Conservation (phyloP, 2,888 invertebrate genomes). For the Toxonevra muliebris region DNA sequence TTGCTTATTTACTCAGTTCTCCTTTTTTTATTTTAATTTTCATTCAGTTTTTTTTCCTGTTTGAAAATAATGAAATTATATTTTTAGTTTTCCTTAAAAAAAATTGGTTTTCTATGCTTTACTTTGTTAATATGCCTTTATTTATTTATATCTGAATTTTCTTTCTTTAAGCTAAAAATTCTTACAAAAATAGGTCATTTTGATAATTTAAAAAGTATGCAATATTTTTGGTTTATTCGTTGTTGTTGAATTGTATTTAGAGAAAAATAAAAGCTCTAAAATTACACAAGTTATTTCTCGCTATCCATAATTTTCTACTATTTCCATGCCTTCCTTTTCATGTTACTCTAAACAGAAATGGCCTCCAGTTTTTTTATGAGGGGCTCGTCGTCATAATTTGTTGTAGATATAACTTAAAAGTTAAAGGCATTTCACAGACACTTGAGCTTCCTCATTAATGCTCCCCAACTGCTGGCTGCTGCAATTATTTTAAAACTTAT, state of each 20-base stretch:
- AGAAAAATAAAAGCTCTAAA: neutral
- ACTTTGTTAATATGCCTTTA: too few relatives aligned
- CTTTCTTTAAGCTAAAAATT: too few relatives aligned
- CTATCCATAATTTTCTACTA: neutral
- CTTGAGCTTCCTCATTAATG: neutral
- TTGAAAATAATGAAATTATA: too few relatives aligned
- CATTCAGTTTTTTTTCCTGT: too few relatives aligned
- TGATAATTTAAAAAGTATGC: neutral
- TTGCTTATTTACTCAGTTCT: too few relatives aligned
- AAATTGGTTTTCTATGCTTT: too few relatives aligned
- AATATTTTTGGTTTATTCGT: neutral
- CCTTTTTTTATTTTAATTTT: too few relatives aligned
- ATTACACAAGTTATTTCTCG: too few relatives aligned
- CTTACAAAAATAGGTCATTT: neutral
- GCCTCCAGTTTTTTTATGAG: conserved; percentile 17
- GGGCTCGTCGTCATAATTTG: conserved; percentile 17
- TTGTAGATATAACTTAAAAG: neutral
- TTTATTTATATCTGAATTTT: too few relatives aligned
- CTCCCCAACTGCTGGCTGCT: neutral
- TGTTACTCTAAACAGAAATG: neutral
- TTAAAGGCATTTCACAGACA: conserved; percentile 4
- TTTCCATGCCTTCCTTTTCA: neutral
- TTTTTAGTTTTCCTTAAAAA: too few relatives aligned
- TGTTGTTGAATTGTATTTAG: neutral
- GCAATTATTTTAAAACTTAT: too few relatives aligned